Percentiles rank a stretch among this genome's conserved stretches.
phyloP scores from a whole-genome alignment of 2,113 vertebrate genomes.

The Eudorcas thomsonii region DNA sequence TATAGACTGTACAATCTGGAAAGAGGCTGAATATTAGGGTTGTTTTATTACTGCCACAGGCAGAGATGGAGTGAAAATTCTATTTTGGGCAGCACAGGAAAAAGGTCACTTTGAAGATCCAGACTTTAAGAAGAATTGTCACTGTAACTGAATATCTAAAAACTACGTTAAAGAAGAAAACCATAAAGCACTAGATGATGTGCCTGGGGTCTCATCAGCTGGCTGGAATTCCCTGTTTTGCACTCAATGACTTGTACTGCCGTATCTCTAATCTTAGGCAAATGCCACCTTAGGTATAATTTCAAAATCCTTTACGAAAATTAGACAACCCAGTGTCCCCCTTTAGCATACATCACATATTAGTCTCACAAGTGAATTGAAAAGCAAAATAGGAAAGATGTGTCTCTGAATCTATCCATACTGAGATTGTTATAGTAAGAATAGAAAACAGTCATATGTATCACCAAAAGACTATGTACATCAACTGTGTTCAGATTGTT shows the following conservation, averaged over 20 bases:
- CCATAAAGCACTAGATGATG: neutral
- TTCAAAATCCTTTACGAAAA: slow-evolving; percentile 31
- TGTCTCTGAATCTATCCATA: neutral
- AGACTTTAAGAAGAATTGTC: slow-evolving; percentile 21
- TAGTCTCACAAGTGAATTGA: neutral
- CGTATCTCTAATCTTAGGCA: neutral
- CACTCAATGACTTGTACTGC: neutral
- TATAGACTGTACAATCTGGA: neutral
- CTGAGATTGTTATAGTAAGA: neutral
- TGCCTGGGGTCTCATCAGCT: neutral
- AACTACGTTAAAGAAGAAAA: slow-evolving; percentile 26
- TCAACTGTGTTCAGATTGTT: neutral
- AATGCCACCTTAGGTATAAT: neutral
- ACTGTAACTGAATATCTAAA: neutral
- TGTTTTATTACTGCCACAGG: slow-evolving; percentile 20
- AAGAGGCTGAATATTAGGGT: neutral
- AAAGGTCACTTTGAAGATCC: slow-evolving; percentile 30
- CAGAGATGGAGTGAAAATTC: slow-evolving; percentile 14
- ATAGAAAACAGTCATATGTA: neutral
- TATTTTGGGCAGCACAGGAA: slow-evolving; percentile 16
- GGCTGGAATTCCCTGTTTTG: neutral
- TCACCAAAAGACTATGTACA: neutral
- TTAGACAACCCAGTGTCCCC: neutral
- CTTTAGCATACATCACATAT: neutral
- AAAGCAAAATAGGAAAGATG: neutral